Evolutionary conservation across 1,140 invertebrate species (phyloP).

Genomic region (Saccostrea glomerata): DNA sequence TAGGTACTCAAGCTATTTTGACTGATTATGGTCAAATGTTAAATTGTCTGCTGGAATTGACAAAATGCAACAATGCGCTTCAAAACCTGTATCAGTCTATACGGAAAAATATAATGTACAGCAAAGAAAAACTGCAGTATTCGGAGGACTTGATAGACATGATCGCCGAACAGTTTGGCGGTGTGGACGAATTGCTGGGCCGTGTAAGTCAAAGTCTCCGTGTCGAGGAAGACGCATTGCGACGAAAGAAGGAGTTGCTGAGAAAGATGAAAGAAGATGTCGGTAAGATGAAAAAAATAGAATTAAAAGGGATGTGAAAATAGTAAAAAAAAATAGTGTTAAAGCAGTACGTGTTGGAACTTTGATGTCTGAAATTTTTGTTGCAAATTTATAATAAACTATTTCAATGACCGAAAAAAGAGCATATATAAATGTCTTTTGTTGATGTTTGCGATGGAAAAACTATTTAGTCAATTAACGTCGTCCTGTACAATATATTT

Average conservation of each 20-base stretch:
- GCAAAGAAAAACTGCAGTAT: background rate
- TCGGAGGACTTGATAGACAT: slow-evolving; percentile 9
- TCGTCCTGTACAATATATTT: too few species aligned
- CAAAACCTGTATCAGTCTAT: background rate
- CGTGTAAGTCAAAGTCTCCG: background rate
- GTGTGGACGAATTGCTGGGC: background rate
- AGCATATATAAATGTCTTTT: too few species aligned
- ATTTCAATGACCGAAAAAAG: too few species aligned
- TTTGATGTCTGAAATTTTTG: too few species aligned
- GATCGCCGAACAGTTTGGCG: background rate
- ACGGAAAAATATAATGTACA: slow-evolving; percentile 16
- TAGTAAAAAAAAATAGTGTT: too few species aligned
- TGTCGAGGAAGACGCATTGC: background rate
- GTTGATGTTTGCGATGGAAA: too few species aligned
- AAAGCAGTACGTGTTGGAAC: too few species aligned
- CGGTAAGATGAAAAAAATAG: background rate
- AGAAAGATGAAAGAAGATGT: slow-evolving; percentile 2
- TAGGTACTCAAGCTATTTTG: background rate
- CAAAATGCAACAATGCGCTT: slow-evolving; percentile 2
- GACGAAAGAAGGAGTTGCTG: background rate
- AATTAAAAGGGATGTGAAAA: too few species aligned
- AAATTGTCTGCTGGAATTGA: background rate
- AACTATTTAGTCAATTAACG: too few species aligned
- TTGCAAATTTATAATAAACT: too few species aligned
- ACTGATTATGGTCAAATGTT: background rate